Percentiles rank a stretch among this genome's conserved stretches.
phyloP scores from a whole-genome alignment of 2,888 invertebrate species.

The Drosophila kuntzei region DNA sequence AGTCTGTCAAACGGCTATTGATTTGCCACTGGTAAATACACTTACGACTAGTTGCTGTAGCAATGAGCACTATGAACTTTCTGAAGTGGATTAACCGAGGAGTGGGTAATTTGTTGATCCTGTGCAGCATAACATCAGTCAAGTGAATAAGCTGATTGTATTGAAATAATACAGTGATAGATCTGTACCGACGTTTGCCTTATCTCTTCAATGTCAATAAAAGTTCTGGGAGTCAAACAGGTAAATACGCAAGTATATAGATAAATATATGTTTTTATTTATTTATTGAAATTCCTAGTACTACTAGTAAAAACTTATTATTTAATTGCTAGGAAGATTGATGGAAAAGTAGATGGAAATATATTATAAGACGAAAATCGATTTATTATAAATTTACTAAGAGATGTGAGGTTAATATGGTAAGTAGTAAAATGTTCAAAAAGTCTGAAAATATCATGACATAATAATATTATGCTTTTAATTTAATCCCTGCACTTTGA shows the following conservation, averaged over 20 bases:
- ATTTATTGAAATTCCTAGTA: too few relatives aligned
- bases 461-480: too few relatives aligned
- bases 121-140: slow-evolving; percentile 19
- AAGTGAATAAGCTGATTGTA: slow-evolving; percentile 15
- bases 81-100: slow-evolving; percentile 27
- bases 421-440: too few relatives aligned
- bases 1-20: slow-evolving; percentile 27
- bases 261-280: background rate
- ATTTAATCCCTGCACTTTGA: too few relatives aligned
- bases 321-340: too few relatives aligned
- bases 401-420: too few relatives aligned
- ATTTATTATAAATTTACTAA: too few relatives aligned
- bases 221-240: background rate
- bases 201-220: background rate
- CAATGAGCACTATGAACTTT: slow-evolving; percentile 13
- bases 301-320: too few relatives aligned
- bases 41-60: slow-evolving; percentile 34
- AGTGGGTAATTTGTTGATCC: slow-evolving; percentile 26
- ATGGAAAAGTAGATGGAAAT: background rate
- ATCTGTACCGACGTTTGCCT: background rate
- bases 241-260: background rate
- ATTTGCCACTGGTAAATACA: slow-evolving; percentile 38
- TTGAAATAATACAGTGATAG: background rate
- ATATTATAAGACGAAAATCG: too few relatives aligned
- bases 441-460: too few relatives aligned